These are phyloP conservation scores for Aurelia aurita DNA, from an alignment of 30 jellyfish, hydroid and myxozoan genomes.

Conservation along the genomic window DNA sequence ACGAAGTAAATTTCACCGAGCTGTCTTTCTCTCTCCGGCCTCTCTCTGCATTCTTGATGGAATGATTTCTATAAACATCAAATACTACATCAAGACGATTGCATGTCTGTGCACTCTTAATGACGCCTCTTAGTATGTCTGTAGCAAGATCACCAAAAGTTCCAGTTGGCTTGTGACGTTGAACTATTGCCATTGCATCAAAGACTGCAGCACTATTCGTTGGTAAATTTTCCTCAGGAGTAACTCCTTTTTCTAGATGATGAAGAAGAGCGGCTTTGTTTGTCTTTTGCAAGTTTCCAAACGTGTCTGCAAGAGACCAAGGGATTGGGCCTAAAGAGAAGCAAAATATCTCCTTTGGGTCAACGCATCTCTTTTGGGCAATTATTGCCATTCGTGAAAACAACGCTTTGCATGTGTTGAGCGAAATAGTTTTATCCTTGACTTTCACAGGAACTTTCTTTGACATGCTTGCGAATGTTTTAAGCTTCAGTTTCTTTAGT, in stretches of 20 bases:
- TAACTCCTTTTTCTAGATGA: slow-evolving; percentile 40
- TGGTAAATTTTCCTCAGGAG: too few species aligned
- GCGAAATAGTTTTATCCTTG: slow-evolving; percentile 4
- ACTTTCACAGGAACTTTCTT: slow-evolving; percentile 17
- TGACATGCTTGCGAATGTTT: slow-evolving; percentile 24
- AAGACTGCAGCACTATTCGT: slow-evolving; percentile 17
- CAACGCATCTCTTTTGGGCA: neutral
- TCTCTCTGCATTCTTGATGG: slow-evolving; percentile 69
- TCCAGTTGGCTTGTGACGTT: slow-evolving; percentile 31
- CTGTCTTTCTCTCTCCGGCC: slow-evolving; percentile 35
- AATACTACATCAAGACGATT: slow-evolving; percentile 40
- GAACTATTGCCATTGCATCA: slow-evolving; percentile 29
- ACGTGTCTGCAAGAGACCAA: slow-evolving; percentile 47
- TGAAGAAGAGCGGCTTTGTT: slow-evolving; percentile 35
- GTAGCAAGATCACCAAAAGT: slow-evolving; percentile 28
- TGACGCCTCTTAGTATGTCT: too few species aligned
- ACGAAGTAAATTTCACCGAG: slow-evolving; percentile 17
- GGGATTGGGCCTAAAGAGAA: slow-evolving; percentile 36
- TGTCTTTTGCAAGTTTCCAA: slow-evolving; percentile 36
- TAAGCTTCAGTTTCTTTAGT: slow-evolving; percentile 26
- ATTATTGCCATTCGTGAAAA: slow-evolving; percentile 14
- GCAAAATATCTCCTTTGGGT: slow-evolving; percentile 7
- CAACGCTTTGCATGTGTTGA: neutral
- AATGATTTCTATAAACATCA: slow-evolving; percentile 32
- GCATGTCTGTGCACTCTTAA: too few species aligned